Percentiles rank a stretch among this genome's conserved stretches.
Conservation (phyloP, 2,113 vertebrate species). For the Sciurus niger region DNA sequence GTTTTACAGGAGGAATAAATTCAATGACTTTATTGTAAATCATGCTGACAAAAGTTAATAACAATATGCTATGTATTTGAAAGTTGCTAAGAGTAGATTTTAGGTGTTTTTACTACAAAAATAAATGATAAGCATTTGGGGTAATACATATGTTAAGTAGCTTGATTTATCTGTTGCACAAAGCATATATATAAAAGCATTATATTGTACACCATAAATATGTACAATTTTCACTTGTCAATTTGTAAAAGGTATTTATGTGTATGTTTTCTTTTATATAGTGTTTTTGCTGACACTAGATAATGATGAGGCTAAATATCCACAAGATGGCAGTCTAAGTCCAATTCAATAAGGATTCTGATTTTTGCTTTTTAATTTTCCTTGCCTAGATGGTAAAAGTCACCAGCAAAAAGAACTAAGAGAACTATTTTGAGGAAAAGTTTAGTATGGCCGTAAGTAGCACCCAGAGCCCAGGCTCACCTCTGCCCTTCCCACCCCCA, state of each 20-base stretch:
- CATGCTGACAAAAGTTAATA: neutral
- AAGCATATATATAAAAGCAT: neutral
- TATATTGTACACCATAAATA: neutral
- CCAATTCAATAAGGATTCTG: neutral
- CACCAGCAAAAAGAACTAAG: neutral
- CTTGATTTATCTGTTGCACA: neutral
- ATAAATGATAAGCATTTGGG: neutral
- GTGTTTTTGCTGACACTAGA: neutral
- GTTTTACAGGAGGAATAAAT: neutral
- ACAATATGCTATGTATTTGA: neutral
- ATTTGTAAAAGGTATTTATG: neutral
- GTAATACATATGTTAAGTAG: neutral
- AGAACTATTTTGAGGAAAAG: neutral
- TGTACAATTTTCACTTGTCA: neutral
- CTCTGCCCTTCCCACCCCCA: neutral
- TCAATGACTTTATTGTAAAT: neutral
- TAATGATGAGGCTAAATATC: neutral
- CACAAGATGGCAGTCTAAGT: conserved; percentile 82
- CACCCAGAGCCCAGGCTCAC: neutral
- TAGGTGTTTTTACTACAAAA: neutral
- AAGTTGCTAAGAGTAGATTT: neutral
- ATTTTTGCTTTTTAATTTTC: neutral
- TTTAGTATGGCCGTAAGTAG: neutral
- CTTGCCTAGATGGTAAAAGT: neutral
- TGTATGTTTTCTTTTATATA: neutral